Base-by-base conservation (phyloP, 2,888 invertebrate genomes). In the Drosophila siamana region DNA sequence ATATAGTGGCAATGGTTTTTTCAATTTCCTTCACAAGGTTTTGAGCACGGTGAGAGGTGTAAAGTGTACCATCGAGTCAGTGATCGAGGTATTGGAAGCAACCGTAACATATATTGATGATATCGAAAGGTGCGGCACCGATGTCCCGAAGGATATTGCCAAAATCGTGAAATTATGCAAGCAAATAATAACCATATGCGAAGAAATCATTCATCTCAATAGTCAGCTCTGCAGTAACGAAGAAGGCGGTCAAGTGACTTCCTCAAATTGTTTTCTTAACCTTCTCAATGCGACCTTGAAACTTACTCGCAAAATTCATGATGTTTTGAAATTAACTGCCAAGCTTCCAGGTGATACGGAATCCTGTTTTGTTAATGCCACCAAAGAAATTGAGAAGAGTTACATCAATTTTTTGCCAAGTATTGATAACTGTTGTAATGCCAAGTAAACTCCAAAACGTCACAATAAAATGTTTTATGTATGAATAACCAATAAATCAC, bases 271-370 rank as follows among this genome's bases (percentile, higher is more conserved):
- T 41, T 55, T 41, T 38, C 0, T 2, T 8, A 7, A 44, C 0
- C 60, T 71, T 8, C 22, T 55, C 3, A 26, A 6, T n/a, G 44
- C 71, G 1, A 2, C 47, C 2, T 40, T 68, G 52, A 62, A 36
- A n/a, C 30, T 76, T n/a, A 44, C 41, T 4, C 50, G 7, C 1
- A 56, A 60, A 15, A 4, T 73, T 1, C 56, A 50, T 33, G 19
- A 13, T 0, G 46, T 54, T 7, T 6, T 75, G 16, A 38, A 47
- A 2, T 46, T 46, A 19, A 68, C 61, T 1, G 46, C 40, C 40
- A 62, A 75, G 0, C 9, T 75, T 40, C 76, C 76, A 0, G 7
- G 1, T 2, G 47, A 71, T 9, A 76, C 75, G 0, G 76, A 76
- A 15, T 7, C 15, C 7, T 75, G 75, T 19, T 75, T 59, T 15